Conservation (phyloP, 2,113 vertebrate genomes). For the Salvelinus namaycush region DNA sequence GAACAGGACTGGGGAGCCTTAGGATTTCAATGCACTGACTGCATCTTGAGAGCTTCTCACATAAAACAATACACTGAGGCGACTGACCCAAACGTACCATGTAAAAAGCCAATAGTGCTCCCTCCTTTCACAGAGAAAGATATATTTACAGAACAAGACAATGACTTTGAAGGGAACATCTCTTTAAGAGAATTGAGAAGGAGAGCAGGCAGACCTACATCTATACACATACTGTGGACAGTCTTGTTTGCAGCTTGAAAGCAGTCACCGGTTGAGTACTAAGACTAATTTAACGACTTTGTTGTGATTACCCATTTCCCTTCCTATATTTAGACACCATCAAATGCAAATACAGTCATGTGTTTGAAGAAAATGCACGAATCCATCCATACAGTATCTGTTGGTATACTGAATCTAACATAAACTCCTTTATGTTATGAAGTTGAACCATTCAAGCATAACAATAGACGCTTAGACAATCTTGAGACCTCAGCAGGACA, state of each 20-base stretch:
- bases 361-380: neutral
- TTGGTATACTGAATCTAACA: neutral
- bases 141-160: neutral
- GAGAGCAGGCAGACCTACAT: neutral
- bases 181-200: neutral
- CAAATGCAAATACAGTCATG: neutral
- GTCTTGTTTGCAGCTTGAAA: slow-evolving; percentile 2
- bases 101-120: neutral
- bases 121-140: neutral
- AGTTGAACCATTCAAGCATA: slow-evolving; percentile 1
- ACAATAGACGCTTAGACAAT: neutral
- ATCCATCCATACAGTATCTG: neutral
- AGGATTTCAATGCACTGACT: neutral
- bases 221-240: slow-evolving; percentile 8
- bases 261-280: neutral
- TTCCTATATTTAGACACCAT: slow-evolving; percentile 2
- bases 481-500: neutral
- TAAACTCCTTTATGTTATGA: neutral
- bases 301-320: neutral
- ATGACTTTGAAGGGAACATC: neutral
- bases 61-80: neutral
- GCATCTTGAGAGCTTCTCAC: neutral
- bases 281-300: slow-evolving; percentile 4
- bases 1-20: neutral
- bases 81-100: neutral